Evolutionary conservation across 2,113 vertebrate species (phyloP), one percentile per base, ranked within the genome.

Genomic region (Aleadryas rufinucha): DNA sequence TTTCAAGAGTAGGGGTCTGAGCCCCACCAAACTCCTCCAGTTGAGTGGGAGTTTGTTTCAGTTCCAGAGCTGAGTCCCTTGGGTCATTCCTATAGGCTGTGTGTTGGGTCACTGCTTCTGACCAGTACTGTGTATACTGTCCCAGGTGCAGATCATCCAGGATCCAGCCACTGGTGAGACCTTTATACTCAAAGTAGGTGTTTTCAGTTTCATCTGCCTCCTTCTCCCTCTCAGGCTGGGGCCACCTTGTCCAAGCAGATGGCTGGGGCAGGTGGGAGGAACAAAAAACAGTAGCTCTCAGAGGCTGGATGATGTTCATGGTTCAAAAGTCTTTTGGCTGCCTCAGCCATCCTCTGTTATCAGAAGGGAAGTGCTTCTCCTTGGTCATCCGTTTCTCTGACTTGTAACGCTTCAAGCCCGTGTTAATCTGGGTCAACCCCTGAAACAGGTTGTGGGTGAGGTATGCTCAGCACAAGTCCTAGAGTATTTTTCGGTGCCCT

Each of bases 161-260:
- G 99, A 99, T 89, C 98, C 98, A 23, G 97, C 98, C 84, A 98
- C 98, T 39, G 99, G 98, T 86, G 98, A 98, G 85, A 99, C 97
- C 17, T 99, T 99, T 97, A 98, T 99, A 68, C 98, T 99, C 27
- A 99, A 99, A 99, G 99, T 99, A 97, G 79, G 98, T 97, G 71
- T 53, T 61, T 9, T 37, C 52, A 59, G 26, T 53, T 91, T 66
- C 30, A 35, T 79, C 71, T 77, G 11, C 63, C 37, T 87, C 35
- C 35, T 52, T 74, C 74, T 82, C 13, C 47, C 35, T 53, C n/a
- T 61, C 42, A 17, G 54, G 28, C 42, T 33, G 64, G 37, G 53
- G 41, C 41, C 45, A 85, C 31, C n/a, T 84, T 87, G 50, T 78
- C 82, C 50, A 45, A 90, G 47, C 20, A 50, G 45, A 10, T 2